Evolutionary conservation across 1,140 invertebrate genomes (phyloP).

Genomic region (Armadillidium nasatum): DNA sequence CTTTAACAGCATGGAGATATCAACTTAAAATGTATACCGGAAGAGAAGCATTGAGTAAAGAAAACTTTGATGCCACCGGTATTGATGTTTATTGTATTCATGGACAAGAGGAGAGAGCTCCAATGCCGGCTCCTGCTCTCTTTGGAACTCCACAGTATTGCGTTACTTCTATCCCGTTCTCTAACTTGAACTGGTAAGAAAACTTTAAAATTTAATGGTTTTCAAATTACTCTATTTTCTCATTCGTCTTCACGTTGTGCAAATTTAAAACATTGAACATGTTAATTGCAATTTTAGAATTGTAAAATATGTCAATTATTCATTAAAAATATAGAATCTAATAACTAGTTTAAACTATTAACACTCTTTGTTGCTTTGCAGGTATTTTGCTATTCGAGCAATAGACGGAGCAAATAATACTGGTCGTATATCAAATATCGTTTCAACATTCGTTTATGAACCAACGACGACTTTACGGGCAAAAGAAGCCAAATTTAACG

Average conservation of each 20-base stretch:
- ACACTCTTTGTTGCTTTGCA: constrained; percentile 3
- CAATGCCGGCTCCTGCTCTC: constrained; percentile 29
- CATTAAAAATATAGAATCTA: too few species aligned
- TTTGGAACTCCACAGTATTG: constrained; percentile 37
- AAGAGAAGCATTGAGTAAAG: constrained; percentile 32
- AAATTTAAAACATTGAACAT: too few species aligned
- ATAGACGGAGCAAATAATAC: constrained; percentile 50
- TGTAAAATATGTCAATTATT: too few species aligned
- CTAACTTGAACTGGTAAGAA: constrained; percentile 41
- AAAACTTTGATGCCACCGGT: constrained; percentile 37
- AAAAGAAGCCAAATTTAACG: not conserved
- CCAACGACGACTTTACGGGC: constrained; percentile 33
- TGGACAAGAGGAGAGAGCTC: constrained; percentile 25
- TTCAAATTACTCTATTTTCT: not conserved
- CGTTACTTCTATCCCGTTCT: constrained; percentile 39
- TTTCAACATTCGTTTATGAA: constrained; percentile 53
- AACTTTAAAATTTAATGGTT: not conserved
- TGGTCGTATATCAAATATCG: constrained; percentile 58
- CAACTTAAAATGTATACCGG: constrained; percentile 44
- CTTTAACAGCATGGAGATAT: constrained; percentile 34
- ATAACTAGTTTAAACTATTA: too few species aligned
- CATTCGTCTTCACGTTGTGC: too few species aligned
- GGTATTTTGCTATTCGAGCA: constrained; percentile 56
- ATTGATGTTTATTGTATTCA: constrained; percentile 41
- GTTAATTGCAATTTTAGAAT: too few species aligned